A percentile compares a stretch with the other conserved stretches of the same genome.
Conservation (phyloP, 2,113 vertebrate genomes). For the Motacilla tschutschensis region DNA sequence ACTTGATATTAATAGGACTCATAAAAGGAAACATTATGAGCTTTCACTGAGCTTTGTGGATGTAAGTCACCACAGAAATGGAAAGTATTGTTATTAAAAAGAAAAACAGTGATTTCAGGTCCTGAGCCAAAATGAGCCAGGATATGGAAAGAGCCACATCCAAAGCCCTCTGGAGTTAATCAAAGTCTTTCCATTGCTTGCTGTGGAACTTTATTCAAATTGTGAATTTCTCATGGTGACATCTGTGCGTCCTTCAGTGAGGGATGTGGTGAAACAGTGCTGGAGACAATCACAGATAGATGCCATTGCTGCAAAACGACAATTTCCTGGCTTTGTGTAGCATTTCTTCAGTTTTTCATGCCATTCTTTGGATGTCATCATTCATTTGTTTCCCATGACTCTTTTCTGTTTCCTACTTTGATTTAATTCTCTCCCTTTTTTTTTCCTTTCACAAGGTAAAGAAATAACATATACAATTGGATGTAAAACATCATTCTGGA, state of each 20-base stretch:
- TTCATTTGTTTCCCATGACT: constrained; percentile 56
- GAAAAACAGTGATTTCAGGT: neutral
- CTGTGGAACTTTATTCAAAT: neutral
- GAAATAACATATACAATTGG: neutral
- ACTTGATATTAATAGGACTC: neutral
- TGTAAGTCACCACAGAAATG: neutral
- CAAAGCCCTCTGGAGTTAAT: constrained; percentile 8
- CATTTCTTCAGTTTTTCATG: constrained; percentile 34
- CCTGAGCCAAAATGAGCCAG: neutral
- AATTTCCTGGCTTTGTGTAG: constrained; percentile 62
- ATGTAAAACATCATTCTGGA: neutral
- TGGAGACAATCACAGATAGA: neutral
- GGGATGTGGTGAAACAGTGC: constrained; percentile 16
- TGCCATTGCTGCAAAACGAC: constrained; percentile 29
- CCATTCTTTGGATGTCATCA: constrained; percentile 41
- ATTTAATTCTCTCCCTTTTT: neutral
- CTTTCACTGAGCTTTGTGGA: neutral
- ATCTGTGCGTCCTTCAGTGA: neutral
- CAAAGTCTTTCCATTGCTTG: neutral
- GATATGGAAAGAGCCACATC: neutral
- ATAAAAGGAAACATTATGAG: neutral
- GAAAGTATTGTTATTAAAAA: constrained; percentile 1
- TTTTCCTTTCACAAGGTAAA: neutral
- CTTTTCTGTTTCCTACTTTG: constrained; percentile 33
- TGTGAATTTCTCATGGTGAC: constrained; percentile 31